A percentile compares a stretch with the other conserved stretches of the same genome.
Evolutionary conservation across 2,888 invertebrate species (phyloP).

Genomic region (Cheilosia scutellata): DNA sequence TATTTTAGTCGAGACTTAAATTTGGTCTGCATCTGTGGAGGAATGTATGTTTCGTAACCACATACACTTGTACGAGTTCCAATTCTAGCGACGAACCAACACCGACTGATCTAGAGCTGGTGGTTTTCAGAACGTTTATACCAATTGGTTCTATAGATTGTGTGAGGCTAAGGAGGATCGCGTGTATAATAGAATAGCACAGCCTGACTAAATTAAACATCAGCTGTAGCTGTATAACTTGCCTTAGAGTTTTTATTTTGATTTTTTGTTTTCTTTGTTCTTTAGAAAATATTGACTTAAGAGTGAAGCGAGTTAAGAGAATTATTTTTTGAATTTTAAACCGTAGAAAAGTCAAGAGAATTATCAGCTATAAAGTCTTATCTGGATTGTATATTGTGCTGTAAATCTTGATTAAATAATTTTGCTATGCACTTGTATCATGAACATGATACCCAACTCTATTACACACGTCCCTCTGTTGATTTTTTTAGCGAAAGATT

Average conservation of each 20-base stretch:
- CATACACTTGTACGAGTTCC: slow-evolving; percentile 28
- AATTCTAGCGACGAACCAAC: slow-evolving; percentile 52
- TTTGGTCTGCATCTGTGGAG: background rate
- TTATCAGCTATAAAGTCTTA: background rate
- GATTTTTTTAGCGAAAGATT: no score
- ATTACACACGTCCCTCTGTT: no score
- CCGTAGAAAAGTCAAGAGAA: slow-evolving; percentile 3
- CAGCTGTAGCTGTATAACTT: slow-evolving; percentile 14
- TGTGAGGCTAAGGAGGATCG: background rate
- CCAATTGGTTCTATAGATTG: slow-evolving; percentile 21
- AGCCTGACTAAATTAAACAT: background rate
- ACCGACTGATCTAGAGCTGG: slow-evolving; percentile 55
- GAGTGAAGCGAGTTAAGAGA: slow-evolving; percentile 32
- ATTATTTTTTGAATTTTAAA: slow-evolving; percentile 20
- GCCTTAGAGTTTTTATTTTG: no score
- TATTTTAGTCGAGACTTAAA: background rate
- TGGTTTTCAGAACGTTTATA: slow-evolving; percentile 55
- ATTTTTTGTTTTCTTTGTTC: slow-evolving; percentile 2
- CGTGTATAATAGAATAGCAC: background rate
- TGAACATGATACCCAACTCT: no score
- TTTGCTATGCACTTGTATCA: no score
- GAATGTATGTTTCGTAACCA: background rate
- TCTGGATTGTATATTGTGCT: no score
- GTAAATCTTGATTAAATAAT: no score
- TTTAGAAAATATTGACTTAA: slow-evolving; percentile 11